Evolutionary conservation across 2,888 invertebrate genomes (phyloP), one percentile per base, ranked within the genome.

Genomic region (Serripes groenlandicus): DNA sequence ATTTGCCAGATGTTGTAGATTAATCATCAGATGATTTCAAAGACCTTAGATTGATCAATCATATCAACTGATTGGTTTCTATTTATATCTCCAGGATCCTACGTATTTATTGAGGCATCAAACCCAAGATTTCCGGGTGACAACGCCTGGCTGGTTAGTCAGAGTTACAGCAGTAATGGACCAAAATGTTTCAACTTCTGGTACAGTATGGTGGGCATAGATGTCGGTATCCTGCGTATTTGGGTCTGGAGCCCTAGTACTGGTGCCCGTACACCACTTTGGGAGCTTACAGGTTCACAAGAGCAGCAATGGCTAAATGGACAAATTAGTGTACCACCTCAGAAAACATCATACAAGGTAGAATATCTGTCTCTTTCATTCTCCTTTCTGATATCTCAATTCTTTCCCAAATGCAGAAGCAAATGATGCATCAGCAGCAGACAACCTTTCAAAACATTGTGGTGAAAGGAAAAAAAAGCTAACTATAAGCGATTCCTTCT

Each of bases 201-300:
- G 90, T 94, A 93, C 83, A 90, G 90, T 83, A 93, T 94, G 93
- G 88, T 90, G 80, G 93, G 93, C 3, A 68, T 35, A 28, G 78
- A 69, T 52, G 85, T 92, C 15, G 92, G 91, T 21, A 89, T 86
- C 7, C 83, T 93, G 32, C 80, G 89, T 37, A 85, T 92, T 15
- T 92, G 90, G 89, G 84, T 89, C n/a, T 85, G 73, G 68, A 60
- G 79, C 18, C 88, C 85, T 28, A 66, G 42, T 28, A 86, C 83
- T 69, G 88, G 86, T 32, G 80, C 81, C 3, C 84, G 72, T 15
- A 85, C 87, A 32, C 90, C 90, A 9, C 69, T 86, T 18, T 92
- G 92, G 92, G 89, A 91, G 64, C 81, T 91, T 21, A 77, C 76
- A n/a, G 90, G 90, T 2, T 69, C 80, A 37, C 88, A 91, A 83